Percentiles rank a stretch among this genome's conserved stretches.
phyloP scores from a whole-genome alignment of 2,888 invertebrate genomes.

The Meganola albula region DNA sequence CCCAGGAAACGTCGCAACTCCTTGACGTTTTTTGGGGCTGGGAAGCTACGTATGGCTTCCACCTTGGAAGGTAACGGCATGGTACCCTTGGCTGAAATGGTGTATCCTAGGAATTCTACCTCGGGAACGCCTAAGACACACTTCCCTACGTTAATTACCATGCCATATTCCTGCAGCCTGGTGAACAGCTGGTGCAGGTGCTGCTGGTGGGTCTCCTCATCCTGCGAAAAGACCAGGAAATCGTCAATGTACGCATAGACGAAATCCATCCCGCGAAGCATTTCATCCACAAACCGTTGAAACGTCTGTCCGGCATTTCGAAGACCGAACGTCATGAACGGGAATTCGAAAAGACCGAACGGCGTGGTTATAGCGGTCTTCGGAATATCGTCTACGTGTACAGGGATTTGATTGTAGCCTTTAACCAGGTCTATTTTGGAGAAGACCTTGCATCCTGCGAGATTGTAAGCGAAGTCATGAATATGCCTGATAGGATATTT shows the following conservation, averaged over 20 bases:
- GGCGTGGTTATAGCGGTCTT: constrained; percentile 8
- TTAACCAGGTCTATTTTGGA: constrained; percentile 7
- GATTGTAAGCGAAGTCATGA: constrained; percentile 6
- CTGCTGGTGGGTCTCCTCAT: not conserved
- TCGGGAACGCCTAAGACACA: constrained; percentile 1
- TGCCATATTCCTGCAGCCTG: not conserved
- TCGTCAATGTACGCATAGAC: constrained; percentile 3
- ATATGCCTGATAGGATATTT: constrained; percentile 5
- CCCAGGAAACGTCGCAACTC: constrained; percentile 3
- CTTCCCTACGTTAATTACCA: constrained; percentile 1
- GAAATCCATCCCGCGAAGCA: not conserved
- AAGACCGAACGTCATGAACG: constrained; percentile 1
- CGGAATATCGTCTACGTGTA: constrained; percentile 1
- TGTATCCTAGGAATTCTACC: constrained; percentile 10
- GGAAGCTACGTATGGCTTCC: constrained; percentile 10
- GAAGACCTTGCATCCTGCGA: constrained; percentile 3
- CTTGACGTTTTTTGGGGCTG: constrained; percentile 5
- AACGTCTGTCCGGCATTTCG: constrained; percentile 4
- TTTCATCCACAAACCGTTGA: constrained; percentile 4
- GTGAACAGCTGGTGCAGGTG: constrained; percentile 1
- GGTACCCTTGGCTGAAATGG: constrained; percentile 12
- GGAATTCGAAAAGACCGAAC: constrained; percentile 6
- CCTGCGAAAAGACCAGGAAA: not conserved
- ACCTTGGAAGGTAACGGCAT: constrained; percentile 6
- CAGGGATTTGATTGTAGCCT: constrained; percentile 4